Evolutionary conservation across 2,888 invertebrate species (phyloP), one percentile per base, ranked within the genome.

Genomic region (Parochlus steinenii): DNA sequence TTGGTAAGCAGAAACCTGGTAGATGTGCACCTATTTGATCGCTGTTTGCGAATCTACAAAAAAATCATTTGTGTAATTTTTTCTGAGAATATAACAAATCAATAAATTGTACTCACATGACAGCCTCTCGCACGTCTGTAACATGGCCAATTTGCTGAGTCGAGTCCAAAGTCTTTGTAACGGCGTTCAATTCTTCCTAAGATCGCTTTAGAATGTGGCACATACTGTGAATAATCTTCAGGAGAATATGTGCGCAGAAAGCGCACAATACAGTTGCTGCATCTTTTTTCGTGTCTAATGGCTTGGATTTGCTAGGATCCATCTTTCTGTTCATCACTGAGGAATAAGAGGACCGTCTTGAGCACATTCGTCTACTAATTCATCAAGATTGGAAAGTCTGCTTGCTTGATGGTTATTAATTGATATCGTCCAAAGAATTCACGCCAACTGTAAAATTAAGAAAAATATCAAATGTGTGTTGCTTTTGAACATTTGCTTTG

Each of bases 401-500:
- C 76, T 74, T 46, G 98, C 98, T 79, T 41, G 78, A 73, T 37
- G 93, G 92, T 44, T 98, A 65, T 58, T 93, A 92, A 44, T 98
- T 65, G 58, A 98, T 93, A 55, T 98, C 97, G 58, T 98, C 97
- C 36, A 99, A 65, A 30, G 97, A 93, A 52, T 85, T 73, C 41
- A 78, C 74, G 36, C 92, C 97, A 42, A 93, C 90, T n/a, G n/a
- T n/a, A n/a, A n/a, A n/a, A n/a, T n/a, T n/a, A n/a, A n/a, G n/a
- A n/a, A n/a, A n/a, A n/a, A n/a, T n/a, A n/a, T n/a, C n/a, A n/a
- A n/a, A n/a, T n/a, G n/a, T n/a, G n/a, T n/a, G n/a, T n/a, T n/a
- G n/a, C n/a, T n/a, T n/a, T n/a, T n/a, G n/a, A n/a, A n/a, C n/a
- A n/a, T n/a, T n/a, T n/a, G n/a, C n/a, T n/a, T n/a, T n/a, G n/a